These are phyloP conservation scores for Cyaniris semiargus DNA, from an alignment of 2,888 invertebrate species.

Conservation along the genomic window DNA sequence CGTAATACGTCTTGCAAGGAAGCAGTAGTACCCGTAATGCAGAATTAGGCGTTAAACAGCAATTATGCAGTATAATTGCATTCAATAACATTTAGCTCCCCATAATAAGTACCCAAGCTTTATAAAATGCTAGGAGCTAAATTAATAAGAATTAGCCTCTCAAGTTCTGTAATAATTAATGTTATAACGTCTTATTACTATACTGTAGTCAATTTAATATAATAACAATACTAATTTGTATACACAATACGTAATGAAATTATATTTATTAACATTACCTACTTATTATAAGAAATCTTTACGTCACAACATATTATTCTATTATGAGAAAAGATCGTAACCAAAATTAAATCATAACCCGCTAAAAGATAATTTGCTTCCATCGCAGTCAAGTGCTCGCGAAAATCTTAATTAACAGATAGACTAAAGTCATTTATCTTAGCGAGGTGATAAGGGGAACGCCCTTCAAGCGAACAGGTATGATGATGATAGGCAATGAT, in stretches of 20 bases:
- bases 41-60: background rate
- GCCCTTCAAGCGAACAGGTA: constrained; percentile 53
- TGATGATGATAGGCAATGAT: constrained; percentile 62
- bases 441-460: constrained; percentile 66
- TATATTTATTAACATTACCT: background rate
- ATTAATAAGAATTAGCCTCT: background rate
- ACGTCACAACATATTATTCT: background rate
- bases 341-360: constrained; percentile 39
- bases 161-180: background rate
- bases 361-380: constrained; percentile 60
- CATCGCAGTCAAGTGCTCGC: constrained; percentile 74
- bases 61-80: background rate
- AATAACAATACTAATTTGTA: too few relatives aligned
- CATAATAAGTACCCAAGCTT: background rate
- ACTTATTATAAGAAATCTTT: background rate
- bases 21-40: background rate
- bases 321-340: background rate
- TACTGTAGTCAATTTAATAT: too few relatives aligned
- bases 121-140: background rate
- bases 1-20: background rate
- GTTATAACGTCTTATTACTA: too few relatives aligned
- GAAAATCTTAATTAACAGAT: constrained; percentile 81
- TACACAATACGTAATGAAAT: background rate
- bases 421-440: constrained; percentile 70
- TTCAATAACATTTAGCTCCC: background rate